These are phyloP conservation scores for Microctonus hyperodae DNA, from an alignment of 2,888 invertebrate species.

Conservation along the genomic window DNA sequence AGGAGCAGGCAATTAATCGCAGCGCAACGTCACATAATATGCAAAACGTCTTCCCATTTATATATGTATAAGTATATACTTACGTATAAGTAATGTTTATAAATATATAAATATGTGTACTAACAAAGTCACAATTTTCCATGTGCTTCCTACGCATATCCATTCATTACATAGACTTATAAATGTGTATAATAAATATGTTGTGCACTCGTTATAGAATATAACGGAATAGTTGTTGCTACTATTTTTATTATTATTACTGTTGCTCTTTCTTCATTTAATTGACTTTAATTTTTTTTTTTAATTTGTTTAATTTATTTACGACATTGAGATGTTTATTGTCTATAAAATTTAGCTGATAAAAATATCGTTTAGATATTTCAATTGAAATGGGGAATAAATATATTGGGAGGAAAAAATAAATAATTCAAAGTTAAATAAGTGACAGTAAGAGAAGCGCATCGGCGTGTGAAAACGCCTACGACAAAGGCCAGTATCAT, in stretches of 20 bases:
- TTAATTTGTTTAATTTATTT: neutral
- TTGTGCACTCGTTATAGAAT: neutral
- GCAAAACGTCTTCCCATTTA: conserved; percentile 22
- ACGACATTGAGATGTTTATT: neutral
- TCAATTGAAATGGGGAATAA: neutral
- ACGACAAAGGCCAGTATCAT: conserved; percentile 37
- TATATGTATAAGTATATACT: too few relatives aligned
- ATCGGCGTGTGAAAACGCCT: conserved; percentile 52
- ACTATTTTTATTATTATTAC: neutral
- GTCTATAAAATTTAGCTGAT: neutral
- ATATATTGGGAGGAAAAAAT: neutral
- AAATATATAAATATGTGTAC: too few relatives aligned
- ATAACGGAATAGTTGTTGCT: neutral
- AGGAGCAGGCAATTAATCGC: conserved; percentile 33
- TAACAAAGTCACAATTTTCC: neutral
- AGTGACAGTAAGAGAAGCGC: conserved; percentile 29
- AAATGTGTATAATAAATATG: neutral
- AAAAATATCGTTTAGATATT: neutral
- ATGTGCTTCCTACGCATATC: conserved; percentile 1
- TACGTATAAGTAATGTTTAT: too few relatives aligned
- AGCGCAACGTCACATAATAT: conserved; percentile 29
- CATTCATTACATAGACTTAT: neutral
- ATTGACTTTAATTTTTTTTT: neutral
- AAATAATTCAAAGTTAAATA: neutral
- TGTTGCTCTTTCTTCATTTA: neutral